Conservation (phyloP, 2,113 vertebrate species). For the Piprites chloris region DNA sequence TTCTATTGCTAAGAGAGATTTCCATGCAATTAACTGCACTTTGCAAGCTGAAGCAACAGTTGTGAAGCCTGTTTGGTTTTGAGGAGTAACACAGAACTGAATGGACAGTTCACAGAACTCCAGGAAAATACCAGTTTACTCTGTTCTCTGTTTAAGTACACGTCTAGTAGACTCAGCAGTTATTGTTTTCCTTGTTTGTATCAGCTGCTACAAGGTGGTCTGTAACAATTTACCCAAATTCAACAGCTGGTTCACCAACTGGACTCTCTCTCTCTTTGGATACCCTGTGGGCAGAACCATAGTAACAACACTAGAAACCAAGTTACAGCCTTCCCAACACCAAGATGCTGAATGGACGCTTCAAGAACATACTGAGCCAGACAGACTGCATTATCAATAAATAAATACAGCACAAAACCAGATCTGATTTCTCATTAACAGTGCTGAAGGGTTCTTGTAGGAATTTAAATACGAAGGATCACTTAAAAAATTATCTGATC, state of each 20-base stretch:
- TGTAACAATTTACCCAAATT: not conserved
- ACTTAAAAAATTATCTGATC: not conserved
- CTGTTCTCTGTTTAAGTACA: not conserved
- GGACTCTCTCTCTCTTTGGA: not conserved
- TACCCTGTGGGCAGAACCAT: not conserved
- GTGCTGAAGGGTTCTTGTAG: not conserved
- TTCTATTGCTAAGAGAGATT: not conserved
- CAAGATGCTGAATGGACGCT: not conserved
- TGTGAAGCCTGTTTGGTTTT: not conserved
- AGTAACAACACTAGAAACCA: not conserved
- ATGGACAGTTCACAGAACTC: not conserved
- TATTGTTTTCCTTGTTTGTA: not conserved
- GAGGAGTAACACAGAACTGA: not conserved
- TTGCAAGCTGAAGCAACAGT: not conserved
- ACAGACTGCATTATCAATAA: not conserved
- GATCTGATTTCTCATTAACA: not conserved
- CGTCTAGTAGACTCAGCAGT: not conserved
- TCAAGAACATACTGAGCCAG: not conserved
- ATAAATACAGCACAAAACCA: not conserved
- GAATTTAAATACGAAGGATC: not conserved
- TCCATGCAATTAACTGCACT: not conserved
- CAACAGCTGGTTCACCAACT: not conserved
- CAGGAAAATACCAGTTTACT: not conserved
- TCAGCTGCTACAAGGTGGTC: not conserved
- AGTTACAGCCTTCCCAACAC: not conserved